phyloP scores from a whole-genome alignment of 2,797 vertebrate species.

The Hapalemur alaotrensis region DNA sequence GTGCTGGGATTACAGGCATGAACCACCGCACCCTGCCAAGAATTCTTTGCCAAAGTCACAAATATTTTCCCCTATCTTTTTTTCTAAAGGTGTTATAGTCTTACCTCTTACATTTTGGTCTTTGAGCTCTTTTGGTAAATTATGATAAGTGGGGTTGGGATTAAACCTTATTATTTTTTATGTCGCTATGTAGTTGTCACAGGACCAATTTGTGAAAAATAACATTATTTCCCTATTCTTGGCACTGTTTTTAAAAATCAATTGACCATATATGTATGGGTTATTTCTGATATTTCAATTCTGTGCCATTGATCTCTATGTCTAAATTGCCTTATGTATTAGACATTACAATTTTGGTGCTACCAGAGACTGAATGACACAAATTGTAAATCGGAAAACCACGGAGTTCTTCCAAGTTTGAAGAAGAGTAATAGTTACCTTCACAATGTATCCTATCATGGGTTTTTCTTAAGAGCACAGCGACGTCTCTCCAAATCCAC shows the following conservation, averaged over 20 bases:
- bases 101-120: background rate
- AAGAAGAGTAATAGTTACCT: too few species aligned
- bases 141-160: too few species aligned
- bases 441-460: too few species aligned
- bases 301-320: background rate
- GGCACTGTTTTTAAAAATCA: background rate
- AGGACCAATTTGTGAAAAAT: background rate
- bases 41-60: background rate
- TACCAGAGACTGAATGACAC: background rate
- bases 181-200: too few species aligned
- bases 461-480: too few species aligned
- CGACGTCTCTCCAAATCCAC: too few species aligned
- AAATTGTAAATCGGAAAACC: background rate
- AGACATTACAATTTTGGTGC: background rate
- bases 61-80: background rate
- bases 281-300: background rate
- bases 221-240: background rate
- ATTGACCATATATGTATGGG: background rate
- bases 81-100: background rate
- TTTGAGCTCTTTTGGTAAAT: too few species aligned
- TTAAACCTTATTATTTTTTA: too few species aligned
- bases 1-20: too few species aligned
- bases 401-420: too few species aligned
- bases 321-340: background rate
- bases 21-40: too few species aligned